Evolutionary conservation across 1,140 invertebrate species (phyloP).

Genomic region (Stenopsyche tienmushanensis): DNA sequence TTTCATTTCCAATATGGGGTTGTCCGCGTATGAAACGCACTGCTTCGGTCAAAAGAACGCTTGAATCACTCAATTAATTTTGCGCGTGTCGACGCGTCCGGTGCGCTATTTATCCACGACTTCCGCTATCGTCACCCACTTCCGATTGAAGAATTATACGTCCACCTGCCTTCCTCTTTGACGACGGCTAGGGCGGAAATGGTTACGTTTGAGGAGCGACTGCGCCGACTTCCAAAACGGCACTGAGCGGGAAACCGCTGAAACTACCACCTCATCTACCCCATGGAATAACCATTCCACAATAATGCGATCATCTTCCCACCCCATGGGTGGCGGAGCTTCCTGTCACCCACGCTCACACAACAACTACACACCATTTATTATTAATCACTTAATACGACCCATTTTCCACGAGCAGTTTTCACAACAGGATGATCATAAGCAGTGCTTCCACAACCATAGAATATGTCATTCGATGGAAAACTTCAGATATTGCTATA

Average conservation of each 20-base stretch:
- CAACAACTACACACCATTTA: neutral
- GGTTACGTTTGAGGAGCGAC: slow-evolving; percentile 8
- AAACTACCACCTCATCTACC: neutral
- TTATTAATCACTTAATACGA: slow-evolving; percentile 6
- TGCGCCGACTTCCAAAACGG: slow-evolving; percentile 13
- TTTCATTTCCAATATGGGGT: too few relatives aligned
- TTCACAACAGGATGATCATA: slow-evolving; percentile 1
- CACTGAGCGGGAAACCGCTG: slow-evolving; percentile 20
- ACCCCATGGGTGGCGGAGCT: neutral
- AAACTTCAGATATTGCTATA: too few relatives aligned
- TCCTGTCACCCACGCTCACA: neutral
- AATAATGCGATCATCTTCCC: too few relatives aligned
- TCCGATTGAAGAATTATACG: too few relatives aligned
- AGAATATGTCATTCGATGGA: too few relatives aligned
- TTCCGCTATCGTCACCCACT: too few relatives aligned
- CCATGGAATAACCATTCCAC: neutral
- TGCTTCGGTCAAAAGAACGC: too few relatives aligned
- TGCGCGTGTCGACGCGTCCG: too few relatives aligned
- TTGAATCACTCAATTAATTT: too few relatives aligned
- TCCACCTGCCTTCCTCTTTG: slow-evolving; percentile 33
- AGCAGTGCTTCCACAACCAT: too few relatives aligned
- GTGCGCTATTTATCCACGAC: too few relatives aligned
- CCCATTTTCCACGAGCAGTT: slow-evolving; percentile 8
- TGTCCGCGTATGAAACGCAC: too few relatives aligned
- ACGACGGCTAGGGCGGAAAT: slow-evolving; percentile 33